Evolutionary conservation across 2,888 invertebrate genomes (phyloP).

Genomic region (Prosopocoilus inquinatus): DNA sequence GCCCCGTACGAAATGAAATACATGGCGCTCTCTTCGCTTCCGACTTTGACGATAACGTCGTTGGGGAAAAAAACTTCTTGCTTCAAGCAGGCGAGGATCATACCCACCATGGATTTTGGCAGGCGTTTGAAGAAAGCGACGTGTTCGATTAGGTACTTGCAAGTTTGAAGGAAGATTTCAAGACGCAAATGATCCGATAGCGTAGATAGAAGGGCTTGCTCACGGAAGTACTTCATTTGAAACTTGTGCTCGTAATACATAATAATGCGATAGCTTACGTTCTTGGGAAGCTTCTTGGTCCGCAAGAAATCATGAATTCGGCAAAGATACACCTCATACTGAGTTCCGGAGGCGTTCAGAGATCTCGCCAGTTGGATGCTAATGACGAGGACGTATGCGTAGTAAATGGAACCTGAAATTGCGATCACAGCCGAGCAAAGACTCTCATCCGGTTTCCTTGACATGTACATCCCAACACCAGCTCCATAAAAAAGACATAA

Average conservation of each 20-base stretch:
- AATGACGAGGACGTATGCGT: conserved; percentile 6
- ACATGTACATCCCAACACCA: conserved; percentile 6
- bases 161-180: conserved; percentile 21
- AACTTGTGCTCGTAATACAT: conserved; percentile 20
- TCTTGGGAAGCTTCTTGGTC: conserved; percentile 10
- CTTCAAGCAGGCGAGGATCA: conserved; percentile 19
- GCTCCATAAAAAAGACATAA: conserved; percentile 12
- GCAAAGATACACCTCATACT: conserved; percentile 17
- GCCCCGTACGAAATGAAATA: conserved; percentile 24
- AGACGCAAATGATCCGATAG: conserved; percentile 21
- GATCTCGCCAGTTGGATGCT: conserved; percentile 11
- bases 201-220: conserved; percentile 7
- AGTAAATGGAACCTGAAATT: conserved; percentile 14
- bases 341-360: conserved; percentile 11
- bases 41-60: conserved; percentile 18
- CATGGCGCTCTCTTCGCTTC: conserved; percentile 9
- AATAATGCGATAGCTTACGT: conserved; percentile 16
- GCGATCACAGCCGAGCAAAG: conserved; percentile 10
- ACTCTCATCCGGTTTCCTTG: conserved; percentile 7
- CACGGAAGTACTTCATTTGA: conserved; percentile 18
- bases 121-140: conserved; percentile 16
- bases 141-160: conserved; percentile 17
- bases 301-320: conserved; percentile 13
- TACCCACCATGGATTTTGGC: conserved; percentile 14
- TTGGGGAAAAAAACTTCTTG: conserved; percentile 19